Evolutionary conservation across 2,797 vertebrate genomes (phyloP), one percentile per base, ranked within the genome.

Genomic region (Lepus oiostolus): DNA sequence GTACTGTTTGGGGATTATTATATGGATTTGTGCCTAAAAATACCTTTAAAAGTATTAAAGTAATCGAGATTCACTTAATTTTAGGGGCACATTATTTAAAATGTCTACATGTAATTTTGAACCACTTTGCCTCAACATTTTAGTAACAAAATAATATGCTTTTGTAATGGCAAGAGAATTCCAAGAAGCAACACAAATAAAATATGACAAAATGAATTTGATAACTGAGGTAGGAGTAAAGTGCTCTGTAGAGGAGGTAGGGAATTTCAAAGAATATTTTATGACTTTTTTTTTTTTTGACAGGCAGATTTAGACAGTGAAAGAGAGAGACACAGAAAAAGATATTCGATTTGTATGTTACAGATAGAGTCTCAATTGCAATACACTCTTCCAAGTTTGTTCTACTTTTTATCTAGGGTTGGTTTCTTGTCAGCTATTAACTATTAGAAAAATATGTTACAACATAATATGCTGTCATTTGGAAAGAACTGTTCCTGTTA

Each of bases 401-500:
- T 52, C 14, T 79, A 24, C 6, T 1, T 30, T 87, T 77, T 60
- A 32, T 67, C 22, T 70, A 11, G 3, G 21, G 13, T 19, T 1
- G 24, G 21, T 21, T 58, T 50, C 16, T 22, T 0, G 4, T 90
- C 30, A 24, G 7, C 38, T 24, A 10, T 14, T 30, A 10, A 16
- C 4, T 0, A 11, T 24, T 30, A 17, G 24, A 70, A 68, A 47
- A 50, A 6, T 3, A 0, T 26, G 2, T 91, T 50, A 47, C 32
- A 24, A 10, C 5, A 5, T n/a, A 30, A 12, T 17, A 2, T 35
- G 2, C 1, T 54, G 22, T 68, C 16, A 3, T 8, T 2, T 42
- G 17, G 26, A 63, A 85, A 75, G 32, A 17, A 2, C 12, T 9
- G 21, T 50, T 75, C 28, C 30, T 80, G 11, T 5, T 50, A 1